These are phyloP conservation scores for Pyrgilauda ruficollis DNA, from an alignment of 2,113 vertebrate species.

Conservation along the genomic window DNA sequence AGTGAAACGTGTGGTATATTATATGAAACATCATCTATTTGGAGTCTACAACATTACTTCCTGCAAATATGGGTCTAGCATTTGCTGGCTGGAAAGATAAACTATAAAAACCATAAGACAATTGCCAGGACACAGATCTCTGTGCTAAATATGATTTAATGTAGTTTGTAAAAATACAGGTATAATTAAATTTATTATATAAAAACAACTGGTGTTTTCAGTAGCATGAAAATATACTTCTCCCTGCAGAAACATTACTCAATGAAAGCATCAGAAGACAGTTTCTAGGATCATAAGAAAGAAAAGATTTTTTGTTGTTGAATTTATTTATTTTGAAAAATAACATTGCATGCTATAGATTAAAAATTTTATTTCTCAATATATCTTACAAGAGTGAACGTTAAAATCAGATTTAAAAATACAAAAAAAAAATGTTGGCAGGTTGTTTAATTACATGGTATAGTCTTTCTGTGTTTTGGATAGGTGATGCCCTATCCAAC, in stretches of 20 bases:
- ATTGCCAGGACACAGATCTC: conserved; percentile 49
- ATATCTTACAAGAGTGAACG: not conserved
- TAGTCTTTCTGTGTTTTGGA: not conserved
- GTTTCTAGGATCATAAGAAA: conserved; percentile 49
- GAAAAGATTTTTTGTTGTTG: not conserved
- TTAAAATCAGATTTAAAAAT: not conserved
- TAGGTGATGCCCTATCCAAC: not conserved
- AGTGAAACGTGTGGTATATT: conserved; percentile 24
- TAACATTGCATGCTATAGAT: not conserved
- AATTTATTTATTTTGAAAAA: not conserved
- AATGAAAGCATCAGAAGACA: conserved; percentile 46
- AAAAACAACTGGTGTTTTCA: not conserved
- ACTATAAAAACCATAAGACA: conserved; percentile 37
- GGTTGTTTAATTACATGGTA: not conserved
- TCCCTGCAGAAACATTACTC: conserved; percentile 29
- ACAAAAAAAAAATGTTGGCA: not conserved
- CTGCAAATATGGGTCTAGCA: not conserved
- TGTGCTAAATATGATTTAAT: conserved; percentile 16
- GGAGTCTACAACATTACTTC: conserved; percentile 35
- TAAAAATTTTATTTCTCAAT: not conserved
- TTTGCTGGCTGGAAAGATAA: conserved; percentile 23
- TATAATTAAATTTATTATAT: conserved; percentile 20
- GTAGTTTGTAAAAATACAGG: not conserved
- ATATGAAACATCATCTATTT: not conserved
- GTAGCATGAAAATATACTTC: conserved; percentile 10